These are phyloP conservation scores for Artibeus jamaicensis DNA, from an alignment of 2,797 vertebrate genomes.

Conservation along the genomic window DNA sequence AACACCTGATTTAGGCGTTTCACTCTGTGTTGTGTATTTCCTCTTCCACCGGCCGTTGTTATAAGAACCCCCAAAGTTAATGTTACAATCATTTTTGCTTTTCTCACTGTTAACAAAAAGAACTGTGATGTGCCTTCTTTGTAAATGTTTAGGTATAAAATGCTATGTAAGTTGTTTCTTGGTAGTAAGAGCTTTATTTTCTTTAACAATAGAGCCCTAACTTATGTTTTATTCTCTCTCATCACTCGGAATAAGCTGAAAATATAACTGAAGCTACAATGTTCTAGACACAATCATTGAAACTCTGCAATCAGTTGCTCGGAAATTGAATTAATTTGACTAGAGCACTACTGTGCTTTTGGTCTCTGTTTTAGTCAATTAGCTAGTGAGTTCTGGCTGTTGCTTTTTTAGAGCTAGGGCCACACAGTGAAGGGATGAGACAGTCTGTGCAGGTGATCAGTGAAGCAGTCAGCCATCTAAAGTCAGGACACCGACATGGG, in stretches of 20 bases:
- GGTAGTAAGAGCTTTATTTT: slow-evolving; percentile 75
- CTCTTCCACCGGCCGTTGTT: slow-evolving; percentile 66
- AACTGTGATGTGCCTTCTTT: slow-evolving; percentile 77
- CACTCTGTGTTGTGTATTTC: slow-evolving; percentile 71
- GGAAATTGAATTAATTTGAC: slow-evolving; percentile 65
- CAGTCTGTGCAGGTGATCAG: not conserved
- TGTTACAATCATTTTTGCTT: slow-evolving; percentile 19
- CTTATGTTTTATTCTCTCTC: slow-evolving; percentile 60
- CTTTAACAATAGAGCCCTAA: slow-evolving; percentile 62
- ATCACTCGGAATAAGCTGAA: slow-evolving; percentile 70
- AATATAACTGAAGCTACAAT: slow-evolving; percentile 48
- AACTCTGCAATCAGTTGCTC: slow-evolving; percentile 47
- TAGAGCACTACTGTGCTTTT: slow-evolving; percentile 56
- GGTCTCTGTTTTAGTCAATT: slow-evolving; percentile 39
- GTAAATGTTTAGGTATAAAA: slow-evolving; percentile 79
- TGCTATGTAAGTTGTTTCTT: slow-evolving; percentile 79
- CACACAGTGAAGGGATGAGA: not conserved
- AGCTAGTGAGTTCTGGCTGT: slow-evolving; percentile 22
- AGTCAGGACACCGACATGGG: not conserved
- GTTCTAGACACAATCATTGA: slow-evolving; percentile 40
- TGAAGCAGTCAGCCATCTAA: not conserved
- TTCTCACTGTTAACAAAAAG: slow-evolving; percentile 60
- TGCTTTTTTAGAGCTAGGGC: not conserved
- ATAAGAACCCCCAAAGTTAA: slow-evolving; percentile 69
- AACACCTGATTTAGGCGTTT: slow-evolving; percentile 68